Evolutionary conservation across 1,140 invertebrate species (phyloP).

Genomic region (Drosophila ananassae): DNA sequence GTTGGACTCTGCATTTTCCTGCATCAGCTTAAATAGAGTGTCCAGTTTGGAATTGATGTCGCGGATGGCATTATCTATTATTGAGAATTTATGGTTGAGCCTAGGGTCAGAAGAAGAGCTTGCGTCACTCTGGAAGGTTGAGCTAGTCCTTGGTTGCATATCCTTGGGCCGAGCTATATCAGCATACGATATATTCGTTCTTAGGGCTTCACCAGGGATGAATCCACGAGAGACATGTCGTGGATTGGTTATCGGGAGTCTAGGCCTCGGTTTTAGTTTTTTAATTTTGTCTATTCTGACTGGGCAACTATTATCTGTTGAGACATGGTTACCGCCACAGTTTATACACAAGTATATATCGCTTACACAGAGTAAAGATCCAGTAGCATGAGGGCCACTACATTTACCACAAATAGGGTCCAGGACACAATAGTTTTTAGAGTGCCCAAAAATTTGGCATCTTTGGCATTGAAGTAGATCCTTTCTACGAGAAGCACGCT

Average conservation of each 20-base stretch:
- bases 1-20: constrained; percentile 20
- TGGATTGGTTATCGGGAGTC: constrained; percentile 1
- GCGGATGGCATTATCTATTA: constrained; percentile 17
- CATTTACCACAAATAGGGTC: constrained; percentile 27
- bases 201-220: constrained; percentile 9
- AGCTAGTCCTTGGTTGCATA: background rate
- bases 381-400: constrained; percentile 13
- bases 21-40: constrained; percentile 12
- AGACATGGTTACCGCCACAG: constrained; percentile 13
- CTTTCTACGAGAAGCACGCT: constrained; percentile 20
- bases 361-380: constrained; percentile 4
- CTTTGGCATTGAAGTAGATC: constrained; percentile 23
- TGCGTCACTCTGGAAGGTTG: background rate
- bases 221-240: background rate
- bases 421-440: constrained; percentile 30
- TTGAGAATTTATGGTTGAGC: constrained; percentile 9
- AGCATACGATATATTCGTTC: constrained; percentile 11
- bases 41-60: constrained; percentile 5
- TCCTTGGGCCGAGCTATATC: constrained; percentile 4
- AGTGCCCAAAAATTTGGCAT: constrained; percentile 35
- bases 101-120: constrained; percentile 1
- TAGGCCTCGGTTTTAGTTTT: constrained; percentile 14
- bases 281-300: constrained; percentile 14
- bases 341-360: constrained; percentile 5
- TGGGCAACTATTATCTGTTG: constrained; percentile 5